Conservation (phyloP, 2,797 vertebrate species). For the Platyrinchus mystaceus region DNA sequence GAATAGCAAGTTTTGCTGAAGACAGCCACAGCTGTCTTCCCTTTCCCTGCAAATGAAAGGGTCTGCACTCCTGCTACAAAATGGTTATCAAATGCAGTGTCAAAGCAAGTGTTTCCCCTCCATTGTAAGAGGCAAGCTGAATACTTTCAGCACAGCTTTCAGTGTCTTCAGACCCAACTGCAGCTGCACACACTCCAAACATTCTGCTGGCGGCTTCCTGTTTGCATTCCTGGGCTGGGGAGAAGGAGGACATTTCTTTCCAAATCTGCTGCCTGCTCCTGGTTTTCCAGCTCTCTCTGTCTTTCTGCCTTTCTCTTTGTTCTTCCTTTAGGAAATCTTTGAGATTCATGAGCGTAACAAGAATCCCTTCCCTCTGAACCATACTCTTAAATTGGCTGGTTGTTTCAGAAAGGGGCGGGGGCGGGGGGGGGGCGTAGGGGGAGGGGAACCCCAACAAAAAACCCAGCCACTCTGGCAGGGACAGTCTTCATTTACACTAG, state of each 20-base stretch:
- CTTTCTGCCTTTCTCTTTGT: constrained; percentile 49
- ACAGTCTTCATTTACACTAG: neutral
- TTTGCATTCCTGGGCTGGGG: constrained; percentile 71
- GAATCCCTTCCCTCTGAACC: constrained; percentile 25
- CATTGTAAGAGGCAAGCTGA: constrained; percentile 74
- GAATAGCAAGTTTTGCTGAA: constrained; percentile 77
- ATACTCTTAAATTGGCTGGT: constrained; percentile 36
- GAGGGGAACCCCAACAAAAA: neutral
- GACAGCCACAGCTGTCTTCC: constrained; percentile 80
- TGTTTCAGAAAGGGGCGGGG: neutral
- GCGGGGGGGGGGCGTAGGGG: neutral
- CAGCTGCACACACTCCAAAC: constrained; percentile 80
- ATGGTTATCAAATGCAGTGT: constrained; percentile 77
- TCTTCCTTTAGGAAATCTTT: constrained; percentile 58
- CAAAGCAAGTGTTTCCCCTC: constrained; percentile 79
- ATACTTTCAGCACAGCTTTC: constrained; percentile 74
- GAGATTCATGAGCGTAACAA: constrained; percentile 49
- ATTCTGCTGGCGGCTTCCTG: constrained; percentile 74
- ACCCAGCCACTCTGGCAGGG: neutral
- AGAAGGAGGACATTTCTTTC: constrained; percentile 68
- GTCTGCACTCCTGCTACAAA: constrained; percentile 77
- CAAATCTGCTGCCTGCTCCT: constrained; percentile 54
- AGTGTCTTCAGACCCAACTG: constrained; percentile 75
- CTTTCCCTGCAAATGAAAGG: constrained; percentile 79
- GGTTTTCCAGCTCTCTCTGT: constrained; percentile 62